phyloP scores from a whole-genome alignment of 2,113 vertebrate genomes.

The Uropsilus gracilis region DNA sequence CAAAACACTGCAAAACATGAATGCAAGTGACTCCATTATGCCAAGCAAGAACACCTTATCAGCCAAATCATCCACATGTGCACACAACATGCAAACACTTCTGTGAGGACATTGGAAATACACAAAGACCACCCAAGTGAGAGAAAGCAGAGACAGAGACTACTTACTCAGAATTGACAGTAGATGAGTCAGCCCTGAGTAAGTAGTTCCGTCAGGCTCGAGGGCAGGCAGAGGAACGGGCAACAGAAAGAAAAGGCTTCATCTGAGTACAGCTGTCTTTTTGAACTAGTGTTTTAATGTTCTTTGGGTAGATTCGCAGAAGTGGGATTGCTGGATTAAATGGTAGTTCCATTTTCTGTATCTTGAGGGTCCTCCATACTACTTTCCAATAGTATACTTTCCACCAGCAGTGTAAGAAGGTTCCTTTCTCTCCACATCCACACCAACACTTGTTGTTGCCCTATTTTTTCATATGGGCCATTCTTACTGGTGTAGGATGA shows the following conservation, averaged over 20 bases:
- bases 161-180: neutral
- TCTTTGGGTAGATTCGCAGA: no score
- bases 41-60: neutral
- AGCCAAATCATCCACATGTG: neutral
- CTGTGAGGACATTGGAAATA: neutral
- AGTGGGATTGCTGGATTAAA: no score
- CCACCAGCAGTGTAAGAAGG: no score
- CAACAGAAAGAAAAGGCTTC: neutral
- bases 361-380: no score
- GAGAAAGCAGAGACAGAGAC: neutral
- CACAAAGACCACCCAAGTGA: neutral
- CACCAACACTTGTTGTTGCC: no score
- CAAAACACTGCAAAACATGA: neutral
- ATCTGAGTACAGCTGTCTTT: no score
- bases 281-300: no score
- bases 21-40: neutral
- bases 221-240: neutral
- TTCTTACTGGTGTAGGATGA: no score
- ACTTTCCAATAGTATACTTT: no score
- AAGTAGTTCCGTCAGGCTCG: neutral
- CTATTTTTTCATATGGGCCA: no score
- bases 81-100: neutral
- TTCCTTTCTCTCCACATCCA: no score
- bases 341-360: no score
- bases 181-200: neutral